These are phyloP conservation scores for Holacanthus passer DNA, from an alignment of 2,113 vertebrate species.

Conservation along the genomic window DNA sequence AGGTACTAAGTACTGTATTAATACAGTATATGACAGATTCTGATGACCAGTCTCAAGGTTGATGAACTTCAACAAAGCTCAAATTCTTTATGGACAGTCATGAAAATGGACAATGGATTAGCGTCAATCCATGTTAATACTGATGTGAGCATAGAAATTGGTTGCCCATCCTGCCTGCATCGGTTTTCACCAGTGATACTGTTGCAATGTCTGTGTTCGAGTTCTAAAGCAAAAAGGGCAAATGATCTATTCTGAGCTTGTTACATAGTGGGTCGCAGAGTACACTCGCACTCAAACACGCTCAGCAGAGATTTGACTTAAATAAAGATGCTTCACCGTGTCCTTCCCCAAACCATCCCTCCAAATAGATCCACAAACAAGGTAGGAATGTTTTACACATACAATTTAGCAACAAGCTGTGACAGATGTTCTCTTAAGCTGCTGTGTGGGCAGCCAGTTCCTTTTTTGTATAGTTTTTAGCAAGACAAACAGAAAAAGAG, in stretches of 20 bases:
- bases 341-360: constrained; percentile 34
- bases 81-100: constrained; percentile 16
- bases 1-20: constrained; percentile 19
- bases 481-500: not conserved
- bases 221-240: constrained; percentile 43
- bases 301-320: constrained; percentile 40
- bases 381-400: constrained; percentile 40
- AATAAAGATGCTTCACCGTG: constrained; percentile 18
- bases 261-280: constrained; percentile 40
- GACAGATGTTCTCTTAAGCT: constrained; percentile 56
- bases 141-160: constrained; percentile 16
- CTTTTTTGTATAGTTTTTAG: constrained; percentile 7
- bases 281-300: constrained; percentile 29
- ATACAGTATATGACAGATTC: not conserved
- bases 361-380: constrained; percentile 37
- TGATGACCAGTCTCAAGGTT: constrained; percentile 13
- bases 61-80: constrained; percentile 34
- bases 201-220: constrained; percentile 15
- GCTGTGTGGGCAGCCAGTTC: constrained; percentile 29
- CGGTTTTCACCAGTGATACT: constrained; percentile 1
- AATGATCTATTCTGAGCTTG: constrained; percentile 44
- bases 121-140: constrained; percentile 21
- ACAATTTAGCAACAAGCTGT: constrained; percentile 34
- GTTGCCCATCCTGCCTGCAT: constrained; percentile 8
- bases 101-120: constrained; percentile 41